Percentiles rank a stretch among this genome's conserved stretches.
Evolutionary conservation across 2,888 invertebrate species (phyloP).

Genomic region (Cylindroiulus punctatus): DNA sequence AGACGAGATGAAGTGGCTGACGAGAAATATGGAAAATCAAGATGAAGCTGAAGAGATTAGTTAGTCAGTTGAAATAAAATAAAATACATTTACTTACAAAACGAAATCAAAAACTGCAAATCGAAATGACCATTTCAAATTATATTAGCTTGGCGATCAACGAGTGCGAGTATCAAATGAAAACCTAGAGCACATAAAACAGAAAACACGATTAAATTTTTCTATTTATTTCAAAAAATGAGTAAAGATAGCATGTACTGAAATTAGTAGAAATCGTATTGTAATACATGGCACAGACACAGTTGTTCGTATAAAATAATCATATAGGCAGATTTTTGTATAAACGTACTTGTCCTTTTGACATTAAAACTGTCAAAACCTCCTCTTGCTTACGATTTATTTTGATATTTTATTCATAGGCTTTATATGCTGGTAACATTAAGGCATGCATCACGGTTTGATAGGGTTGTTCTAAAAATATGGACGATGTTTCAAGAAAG

Average conservation of each 20-base stretch:
- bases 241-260: background rate
- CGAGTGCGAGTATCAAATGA: background rate
- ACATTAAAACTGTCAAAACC: conserved; percentile 27
- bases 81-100: background rate
- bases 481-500: background rate
- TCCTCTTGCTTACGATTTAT: background rate
- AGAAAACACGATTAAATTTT: background rate
- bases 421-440: conserved; percentile 34
- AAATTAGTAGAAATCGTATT: conserved; percentile 23
- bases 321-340: conserved; percentile 16
- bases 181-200: background rate
- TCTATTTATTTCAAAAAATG: conserved; percentile 34
- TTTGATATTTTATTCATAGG: conserved; percentile 42
- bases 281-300: conserved; percentile 10
- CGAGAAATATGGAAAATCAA: conserved; percentile 45
- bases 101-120: background rate
- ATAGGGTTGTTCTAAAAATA: conserved; percentile 5
- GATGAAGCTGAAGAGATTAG: background rate
- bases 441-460: conserved; percentile 42
- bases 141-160: background rate
- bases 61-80: background rate
- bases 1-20: conserved; percentile 59
- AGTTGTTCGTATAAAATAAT: conserved; percentile 10
- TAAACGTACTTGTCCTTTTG: conserved; percentile 1
- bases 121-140: background rate